Evolutionary conservation across 2,888 invertebrate genomes (phyloP).

Genomic region (Cordilura impudica): DNA sequence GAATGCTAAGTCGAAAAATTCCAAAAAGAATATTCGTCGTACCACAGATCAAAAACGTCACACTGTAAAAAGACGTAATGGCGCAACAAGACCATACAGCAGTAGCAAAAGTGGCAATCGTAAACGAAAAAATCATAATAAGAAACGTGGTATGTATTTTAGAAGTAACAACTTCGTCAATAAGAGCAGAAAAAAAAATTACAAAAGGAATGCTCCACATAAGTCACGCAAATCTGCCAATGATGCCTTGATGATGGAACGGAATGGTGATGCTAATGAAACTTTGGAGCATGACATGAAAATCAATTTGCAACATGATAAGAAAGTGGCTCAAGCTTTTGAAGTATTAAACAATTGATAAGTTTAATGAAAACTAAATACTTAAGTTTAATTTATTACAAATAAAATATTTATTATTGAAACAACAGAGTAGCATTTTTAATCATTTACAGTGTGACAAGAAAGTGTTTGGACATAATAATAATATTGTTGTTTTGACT

Average conservation of each 20-base stretch:
- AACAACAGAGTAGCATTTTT: not conserved
- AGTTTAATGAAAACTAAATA: not conserved
- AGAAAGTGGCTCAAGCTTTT: not conserved
- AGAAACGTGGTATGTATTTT: not conserved
- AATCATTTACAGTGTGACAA: not conserved
- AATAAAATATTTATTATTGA: not conserved
- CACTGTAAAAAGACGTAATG: not conserved
- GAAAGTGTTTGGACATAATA: too few species aligned
- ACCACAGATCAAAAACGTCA: not conserved
- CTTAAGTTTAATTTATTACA: conserved; percentile 34
- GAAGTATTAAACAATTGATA: not conserved
- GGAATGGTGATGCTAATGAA: not conserved
- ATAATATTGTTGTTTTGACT: too few species aligned
- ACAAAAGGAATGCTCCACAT: not conserved
- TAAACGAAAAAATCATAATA: conserved; percentile 7
- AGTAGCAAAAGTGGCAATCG: not conserved
- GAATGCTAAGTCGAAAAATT: not conserved
- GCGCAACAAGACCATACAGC: not conserved
- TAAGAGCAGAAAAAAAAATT: not conserved
- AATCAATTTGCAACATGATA: not conserved
- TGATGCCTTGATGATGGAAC: not conserved
- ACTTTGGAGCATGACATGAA: not conserved
- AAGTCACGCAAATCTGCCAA: conserved; percentile 1
- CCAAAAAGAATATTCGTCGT: not conserved
- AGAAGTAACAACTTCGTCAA: conserved; percentile 2